Percentiles rank a stretch among this genome's conserved stretches.
Conservation (phyloP, 2,797 vertebrate genomes). For the Glyptemys insculpta region DNA sequence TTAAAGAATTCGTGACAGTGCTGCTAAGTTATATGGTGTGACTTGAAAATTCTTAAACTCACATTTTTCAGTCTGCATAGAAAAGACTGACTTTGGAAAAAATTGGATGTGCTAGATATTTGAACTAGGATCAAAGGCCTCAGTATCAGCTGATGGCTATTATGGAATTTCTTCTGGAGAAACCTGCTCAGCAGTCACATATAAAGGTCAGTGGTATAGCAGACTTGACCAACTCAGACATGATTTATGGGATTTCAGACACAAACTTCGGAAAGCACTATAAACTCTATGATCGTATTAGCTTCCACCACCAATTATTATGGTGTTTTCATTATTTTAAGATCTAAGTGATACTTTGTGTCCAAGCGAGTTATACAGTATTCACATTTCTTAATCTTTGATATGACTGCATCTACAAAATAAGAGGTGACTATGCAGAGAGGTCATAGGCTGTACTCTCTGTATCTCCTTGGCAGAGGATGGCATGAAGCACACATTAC, state of each 20-base stretch:
- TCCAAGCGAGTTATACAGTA: too few species aligned
- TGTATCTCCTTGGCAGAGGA: fast-evolving
- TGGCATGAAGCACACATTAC: fast-evolving
- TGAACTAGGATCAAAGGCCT: background rate
- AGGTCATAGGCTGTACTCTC: background rate
- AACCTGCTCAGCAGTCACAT: background rate
- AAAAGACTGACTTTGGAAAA: background rate
- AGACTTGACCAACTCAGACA: background rate
- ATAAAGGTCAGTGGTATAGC: background rate
- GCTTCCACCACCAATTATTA: background rate
- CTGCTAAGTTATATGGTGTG: fast-evolving
- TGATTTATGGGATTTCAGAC: background rate
- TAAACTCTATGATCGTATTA: background rate
- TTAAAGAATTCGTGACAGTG: fast-evolving
- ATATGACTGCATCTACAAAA: background rate
- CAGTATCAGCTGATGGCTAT: background rate
- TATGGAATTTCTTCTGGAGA: background rate
- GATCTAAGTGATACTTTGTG: background rate
- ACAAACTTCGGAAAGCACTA: background rate
- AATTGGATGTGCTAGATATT: background rate
- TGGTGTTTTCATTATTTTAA: background rate
- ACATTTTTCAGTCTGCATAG: background rate
- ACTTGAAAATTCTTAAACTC: background rate
- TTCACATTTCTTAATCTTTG: background rate
- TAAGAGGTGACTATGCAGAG: background rate